Conservation (phyloP, 2,113 vertebrate genomes). For the Alligator mississippiensis region DNA sequence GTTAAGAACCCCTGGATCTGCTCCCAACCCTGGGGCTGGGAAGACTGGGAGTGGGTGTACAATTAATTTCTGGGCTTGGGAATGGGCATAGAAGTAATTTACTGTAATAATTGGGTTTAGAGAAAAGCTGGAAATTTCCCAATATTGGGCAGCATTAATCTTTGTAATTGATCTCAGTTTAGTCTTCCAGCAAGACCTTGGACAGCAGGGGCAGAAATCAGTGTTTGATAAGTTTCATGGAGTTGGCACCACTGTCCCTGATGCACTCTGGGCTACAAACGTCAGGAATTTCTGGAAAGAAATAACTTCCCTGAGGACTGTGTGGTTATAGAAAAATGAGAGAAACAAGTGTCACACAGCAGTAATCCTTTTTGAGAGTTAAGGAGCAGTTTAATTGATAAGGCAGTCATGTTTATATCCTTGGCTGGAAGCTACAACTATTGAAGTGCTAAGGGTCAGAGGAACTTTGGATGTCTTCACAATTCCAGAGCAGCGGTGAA, state of each 20-base stretch:
- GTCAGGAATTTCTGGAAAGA: background rate
- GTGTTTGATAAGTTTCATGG: fast-evolving
- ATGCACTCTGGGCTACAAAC: background rate
- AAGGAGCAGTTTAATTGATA: background rate
- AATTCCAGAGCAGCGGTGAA: background rate
- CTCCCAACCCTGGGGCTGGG: no score
- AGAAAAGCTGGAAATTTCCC: no score
- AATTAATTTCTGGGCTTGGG: background rate
- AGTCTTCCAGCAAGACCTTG: background rate
- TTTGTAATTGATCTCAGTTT: background rate
- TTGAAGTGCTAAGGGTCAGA: background rate
- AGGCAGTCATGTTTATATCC: background rate
- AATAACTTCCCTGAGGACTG: background rate
- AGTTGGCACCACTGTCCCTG: background rate
- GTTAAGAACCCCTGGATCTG: background rate
- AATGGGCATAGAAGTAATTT: background rate
- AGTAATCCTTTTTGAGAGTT: background rate
- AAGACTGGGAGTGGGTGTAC: background rate
- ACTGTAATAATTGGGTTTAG: background rate
- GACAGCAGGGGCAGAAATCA: background rate
- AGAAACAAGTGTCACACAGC: background rate
- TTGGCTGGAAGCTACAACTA: background rate
- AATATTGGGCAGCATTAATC: fast-evolving
- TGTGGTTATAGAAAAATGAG: background rate
- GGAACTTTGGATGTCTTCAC: background rate